Percentiles rank a stretch among this genome's conserved stretches.
These are phyloP conservation scores for Gymnarchus niloticus DNA, from an alignment of 2,113 vertebrate genomes.

Conservation along the genomic window DNA sequence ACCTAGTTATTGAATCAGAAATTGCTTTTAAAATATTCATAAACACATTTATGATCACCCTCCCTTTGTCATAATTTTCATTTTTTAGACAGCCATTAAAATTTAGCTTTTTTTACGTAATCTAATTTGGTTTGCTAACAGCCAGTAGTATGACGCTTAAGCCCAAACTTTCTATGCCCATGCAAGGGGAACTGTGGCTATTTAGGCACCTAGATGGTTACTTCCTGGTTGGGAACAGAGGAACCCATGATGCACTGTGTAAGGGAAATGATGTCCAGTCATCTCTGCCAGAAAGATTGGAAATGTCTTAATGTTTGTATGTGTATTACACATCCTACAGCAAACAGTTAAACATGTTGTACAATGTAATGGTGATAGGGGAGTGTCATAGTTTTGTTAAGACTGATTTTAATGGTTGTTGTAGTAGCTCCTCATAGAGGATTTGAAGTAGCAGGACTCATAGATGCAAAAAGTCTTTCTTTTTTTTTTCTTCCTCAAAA, in stretches of 20 bases:
- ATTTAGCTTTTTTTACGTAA: background rate
- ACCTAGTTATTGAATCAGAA: background rate
- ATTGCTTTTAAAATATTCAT: background rate
- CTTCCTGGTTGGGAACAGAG: background rate
- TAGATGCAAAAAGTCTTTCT: background rate
- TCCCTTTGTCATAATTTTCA: background rate
- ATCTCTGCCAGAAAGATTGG: background rate
- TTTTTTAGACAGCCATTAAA: too few relatives aligned
- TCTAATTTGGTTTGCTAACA: background rate
- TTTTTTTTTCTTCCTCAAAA: too few relatives aligned
- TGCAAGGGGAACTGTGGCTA: background rate
- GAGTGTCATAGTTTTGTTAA: background rate
- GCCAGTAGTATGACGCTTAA: background rate
- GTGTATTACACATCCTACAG: background rate
- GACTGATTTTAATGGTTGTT: background rate
- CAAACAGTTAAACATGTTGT: background rate
- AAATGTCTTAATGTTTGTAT: background rate
- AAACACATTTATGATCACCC: background rate
- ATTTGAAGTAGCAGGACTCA: background rate
- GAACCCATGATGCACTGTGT: background rate
- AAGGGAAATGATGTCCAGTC: background rate
- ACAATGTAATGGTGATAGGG: background rate
- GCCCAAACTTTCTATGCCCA: background rate
- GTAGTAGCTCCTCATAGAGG: background rate
- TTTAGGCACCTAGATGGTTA: background rate